phyloP scores from a whole-genome alignment of 2,888 invertebrate genomes.

The Nemoura dubitans region DNA sequence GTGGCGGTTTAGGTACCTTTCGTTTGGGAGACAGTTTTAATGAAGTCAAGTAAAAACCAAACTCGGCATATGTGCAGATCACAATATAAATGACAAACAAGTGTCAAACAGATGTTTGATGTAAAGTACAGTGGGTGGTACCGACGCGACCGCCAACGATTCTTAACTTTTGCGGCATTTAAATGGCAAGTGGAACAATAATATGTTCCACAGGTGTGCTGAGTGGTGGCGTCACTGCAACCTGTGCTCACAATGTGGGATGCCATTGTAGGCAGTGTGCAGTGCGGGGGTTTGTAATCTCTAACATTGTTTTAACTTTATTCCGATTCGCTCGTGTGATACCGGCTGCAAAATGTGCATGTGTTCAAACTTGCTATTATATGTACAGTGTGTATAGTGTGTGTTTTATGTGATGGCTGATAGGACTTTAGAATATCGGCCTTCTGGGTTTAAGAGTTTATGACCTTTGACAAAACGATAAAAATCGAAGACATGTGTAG shows the following conservation, averaged over 20 bases:
- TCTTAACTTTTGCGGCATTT: background rate
- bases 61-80: background rate
- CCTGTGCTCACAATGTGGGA: too few species aligned
- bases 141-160: too few species aligned
- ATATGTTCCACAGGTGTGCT: slow-evolving; percentile 7
- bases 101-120: background rate
- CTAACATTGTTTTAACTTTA: too few species aligned
- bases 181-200: background rate
- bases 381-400: too few species aligned
- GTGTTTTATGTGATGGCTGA: background rate
- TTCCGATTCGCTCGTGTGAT: too few species aligned
- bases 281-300: too few species aligned
- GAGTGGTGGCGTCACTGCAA: background rate
- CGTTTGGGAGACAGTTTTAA: background rate
- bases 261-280: too few species aligned
- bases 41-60: background rate
- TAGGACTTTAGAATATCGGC: background rate
- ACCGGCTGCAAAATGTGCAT: too few species aligned
- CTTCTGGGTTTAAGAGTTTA: background rate
- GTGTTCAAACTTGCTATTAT: too few species aligned
- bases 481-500: background rate
- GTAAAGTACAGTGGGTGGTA: background rate
- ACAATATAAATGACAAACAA: background rate
- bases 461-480: background rate
- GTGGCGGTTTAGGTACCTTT: too few species aligned